These are phyloP conservation scores for Mionectes macconnelli DNA, from an alignment of 2,113 vertebrate genomes.

Conservation along the genomic window DNA sequence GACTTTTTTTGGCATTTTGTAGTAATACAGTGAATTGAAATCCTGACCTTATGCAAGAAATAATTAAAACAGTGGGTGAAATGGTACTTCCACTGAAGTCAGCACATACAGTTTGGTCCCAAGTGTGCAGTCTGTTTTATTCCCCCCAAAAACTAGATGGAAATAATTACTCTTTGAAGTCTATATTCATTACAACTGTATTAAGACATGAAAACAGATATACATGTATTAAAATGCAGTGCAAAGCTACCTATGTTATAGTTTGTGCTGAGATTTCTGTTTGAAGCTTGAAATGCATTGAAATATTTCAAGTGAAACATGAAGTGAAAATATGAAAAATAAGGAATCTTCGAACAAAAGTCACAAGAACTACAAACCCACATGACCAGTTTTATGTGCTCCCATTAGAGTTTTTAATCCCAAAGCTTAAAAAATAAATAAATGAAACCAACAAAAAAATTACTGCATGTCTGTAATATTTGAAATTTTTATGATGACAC, in stretches of 20 bases:
- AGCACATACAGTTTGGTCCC: not conserved
- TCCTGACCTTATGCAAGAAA: not conserved
- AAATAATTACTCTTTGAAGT: conserved; percentile 11
- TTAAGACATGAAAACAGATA: not conserved
- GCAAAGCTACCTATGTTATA: not conserved
- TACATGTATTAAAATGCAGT: not conserved
- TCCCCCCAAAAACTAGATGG: not conserved
- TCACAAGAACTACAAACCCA: not conserved
- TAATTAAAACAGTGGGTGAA: not conserved
- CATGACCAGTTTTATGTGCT: not conserved
- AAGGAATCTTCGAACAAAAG: not conserved
- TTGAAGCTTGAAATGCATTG: not conserved
- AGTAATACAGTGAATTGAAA: not conserved
- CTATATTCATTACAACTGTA: not conserved
- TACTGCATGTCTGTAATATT: not conserved
- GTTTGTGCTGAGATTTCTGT: not conserved
- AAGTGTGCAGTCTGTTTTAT: not conserved
- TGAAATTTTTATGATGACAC: not conserved
- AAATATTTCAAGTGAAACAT: not conserved
- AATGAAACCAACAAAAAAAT: not conserved
- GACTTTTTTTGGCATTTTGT: not conserved
- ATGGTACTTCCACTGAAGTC: not conserved
- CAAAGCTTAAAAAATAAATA: not conserved
- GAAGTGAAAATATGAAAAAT: not conserved
- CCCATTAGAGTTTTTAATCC: not conserved